phyloP scores from a whole-genome alignment of 2,113 vertebrate species.

The Ceyx margarethae region DNA sequence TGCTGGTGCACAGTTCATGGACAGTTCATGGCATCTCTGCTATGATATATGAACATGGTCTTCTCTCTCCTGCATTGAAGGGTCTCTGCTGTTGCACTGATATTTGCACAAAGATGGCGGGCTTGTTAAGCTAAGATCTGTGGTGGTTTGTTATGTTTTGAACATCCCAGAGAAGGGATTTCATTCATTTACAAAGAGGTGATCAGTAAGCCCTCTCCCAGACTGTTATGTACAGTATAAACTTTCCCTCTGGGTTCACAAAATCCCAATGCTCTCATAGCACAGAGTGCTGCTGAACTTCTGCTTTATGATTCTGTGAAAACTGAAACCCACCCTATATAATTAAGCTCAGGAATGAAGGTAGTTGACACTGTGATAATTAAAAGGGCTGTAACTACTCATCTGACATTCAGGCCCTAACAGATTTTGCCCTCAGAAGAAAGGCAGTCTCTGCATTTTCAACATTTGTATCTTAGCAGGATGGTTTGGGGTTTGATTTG shows the following conservation, averaged over 20 bases:
- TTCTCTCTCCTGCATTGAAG: neutral
- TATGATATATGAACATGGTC: neutral
- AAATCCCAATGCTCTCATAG: neutral
- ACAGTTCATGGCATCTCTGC: neutral
- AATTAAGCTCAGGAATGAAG: conserved; percentile 20
- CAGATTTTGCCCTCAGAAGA: neutral
- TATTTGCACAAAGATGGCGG: neutral
- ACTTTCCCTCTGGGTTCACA: neutral
- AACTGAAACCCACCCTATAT: neutral
- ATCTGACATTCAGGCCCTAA: neutral
- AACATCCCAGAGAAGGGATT: neutral
- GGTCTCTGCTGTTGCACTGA: neutral
- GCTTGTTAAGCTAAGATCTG: neutral
- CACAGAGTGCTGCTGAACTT: neutral
- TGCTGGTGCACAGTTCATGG: neutral
- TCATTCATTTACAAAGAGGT: neutral
- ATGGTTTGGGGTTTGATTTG: neutral
- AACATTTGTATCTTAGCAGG: neutral
- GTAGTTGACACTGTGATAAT: neutral
- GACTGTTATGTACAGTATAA: neutral
- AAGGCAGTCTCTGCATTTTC: neutral
- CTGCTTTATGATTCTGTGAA: neutral
- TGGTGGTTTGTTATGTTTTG: neutral
- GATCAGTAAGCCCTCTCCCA: neutral
- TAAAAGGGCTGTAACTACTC: neutral